Conservation (phyloP, 1,140 invertebrate species). For the Penaeus indicus region DNA sequence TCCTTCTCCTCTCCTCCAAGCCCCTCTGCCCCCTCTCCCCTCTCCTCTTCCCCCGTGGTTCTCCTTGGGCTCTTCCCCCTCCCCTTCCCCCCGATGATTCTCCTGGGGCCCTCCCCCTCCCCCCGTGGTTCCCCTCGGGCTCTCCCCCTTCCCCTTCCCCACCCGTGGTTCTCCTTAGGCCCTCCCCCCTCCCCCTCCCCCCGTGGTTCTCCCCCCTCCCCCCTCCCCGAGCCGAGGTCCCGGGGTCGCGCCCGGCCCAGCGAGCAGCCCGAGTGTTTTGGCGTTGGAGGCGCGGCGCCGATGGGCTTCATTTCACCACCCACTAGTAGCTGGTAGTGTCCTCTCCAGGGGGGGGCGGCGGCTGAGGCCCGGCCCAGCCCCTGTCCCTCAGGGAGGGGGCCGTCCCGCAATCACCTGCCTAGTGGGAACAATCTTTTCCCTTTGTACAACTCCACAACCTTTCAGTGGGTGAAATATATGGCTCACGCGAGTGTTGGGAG, state of each 20-base stretch:
- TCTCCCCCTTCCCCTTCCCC: background rate
- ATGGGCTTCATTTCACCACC: conserved; percentile 35
- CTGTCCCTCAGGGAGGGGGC: conserved; percentile 18
- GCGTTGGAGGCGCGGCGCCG: background rate
- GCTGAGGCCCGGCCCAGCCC: background rate
- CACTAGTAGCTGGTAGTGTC: conserved; percentile 38
- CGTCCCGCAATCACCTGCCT: conserved; percentile 26
- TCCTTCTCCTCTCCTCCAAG: too few species aligned
- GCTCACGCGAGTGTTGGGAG: background rate
- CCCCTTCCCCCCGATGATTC: background rate
- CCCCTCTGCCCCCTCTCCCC: background rate
- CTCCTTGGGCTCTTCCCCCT: background rate
- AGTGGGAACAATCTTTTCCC: conserved; percentile 25
- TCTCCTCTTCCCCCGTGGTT: too few species aligned
- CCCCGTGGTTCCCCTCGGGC: background rate
- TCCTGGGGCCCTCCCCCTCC: background rate
- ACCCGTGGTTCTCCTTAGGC: background rate
- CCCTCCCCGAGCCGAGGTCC: background rate
- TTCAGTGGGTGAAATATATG: conserved; percentile 16
- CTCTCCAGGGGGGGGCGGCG: conserved; percentile 6
- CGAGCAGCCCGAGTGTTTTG: conserved; percentile 26
- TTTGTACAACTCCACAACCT: conserved; percentile 6
- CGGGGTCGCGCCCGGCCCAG: conserved; percentile 23
- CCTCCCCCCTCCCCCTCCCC: background rate
- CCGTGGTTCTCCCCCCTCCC: background rate